Conservation (phyloP, 2,113 vertebrate genomes). For the Syrmaticus mikado region DNA sequence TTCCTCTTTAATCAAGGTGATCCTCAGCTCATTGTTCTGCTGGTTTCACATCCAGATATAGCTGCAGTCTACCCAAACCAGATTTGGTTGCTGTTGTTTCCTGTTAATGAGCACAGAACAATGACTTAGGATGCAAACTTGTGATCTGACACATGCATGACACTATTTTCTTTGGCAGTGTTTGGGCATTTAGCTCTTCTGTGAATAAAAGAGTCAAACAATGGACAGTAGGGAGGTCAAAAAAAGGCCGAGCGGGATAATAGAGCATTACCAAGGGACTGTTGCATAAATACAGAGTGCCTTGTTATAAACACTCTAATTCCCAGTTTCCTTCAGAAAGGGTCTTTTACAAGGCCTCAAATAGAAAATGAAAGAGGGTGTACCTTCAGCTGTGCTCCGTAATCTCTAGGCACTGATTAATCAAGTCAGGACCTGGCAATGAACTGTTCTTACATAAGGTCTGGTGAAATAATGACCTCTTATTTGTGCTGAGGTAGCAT, state of each 20-base stretch:
- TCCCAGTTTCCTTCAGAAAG: background rate
- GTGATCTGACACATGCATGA: background rate
- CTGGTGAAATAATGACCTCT: slow-evolving; percentile 6
- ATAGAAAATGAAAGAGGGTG: background rate
- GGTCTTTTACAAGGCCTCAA: slow-evolving; percentile 10
- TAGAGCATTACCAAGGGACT: background rate
- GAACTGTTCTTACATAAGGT: background rate
- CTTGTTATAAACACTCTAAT: slow-evolving; percentile 2
- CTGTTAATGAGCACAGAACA: background rate
- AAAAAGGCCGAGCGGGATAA: slow-evolving; percentile 36
- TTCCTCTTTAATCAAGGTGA: background rate
- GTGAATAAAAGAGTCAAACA: slow-evolving; percentile 26
- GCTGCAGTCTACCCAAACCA: background rate
- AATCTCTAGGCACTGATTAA: slow-evolving; percentile 33
- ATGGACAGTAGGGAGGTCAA: slow-evolving; percentile 40
- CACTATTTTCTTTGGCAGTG: slow-evolving; percentile 30
- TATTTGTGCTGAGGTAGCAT: background rate
- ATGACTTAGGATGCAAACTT: slow-evolving; percentile 12
- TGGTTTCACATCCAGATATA: background rate
- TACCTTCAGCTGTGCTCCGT: background rate
- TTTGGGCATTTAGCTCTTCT: slow-evolving; percentile 33
- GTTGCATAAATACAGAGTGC: background rate
- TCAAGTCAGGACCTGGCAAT: background rate
- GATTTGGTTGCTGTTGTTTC: background rate
- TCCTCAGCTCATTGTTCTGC: background rate